Base-by-base conservation (phyloP, 2,113 vertebrate species). In the Variabilichromis moorii region DNA sequence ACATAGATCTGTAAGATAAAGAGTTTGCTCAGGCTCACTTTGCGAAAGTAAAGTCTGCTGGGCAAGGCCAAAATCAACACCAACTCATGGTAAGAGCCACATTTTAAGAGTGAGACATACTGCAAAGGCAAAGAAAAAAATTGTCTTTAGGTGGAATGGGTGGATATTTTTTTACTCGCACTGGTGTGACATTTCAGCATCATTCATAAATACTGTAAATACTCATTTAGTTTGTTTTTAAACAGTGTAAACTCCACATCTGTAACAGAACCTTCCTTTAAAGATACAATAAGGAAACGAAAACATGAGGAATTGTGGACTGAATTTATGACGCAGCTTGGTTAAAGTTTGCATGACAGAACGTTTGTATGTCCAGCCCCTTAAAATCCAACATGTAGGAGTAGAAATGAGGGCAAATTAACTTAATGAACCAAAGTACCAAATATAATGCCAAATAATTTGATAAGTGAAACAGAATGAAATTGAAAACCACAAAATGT, bases 21-120 rank as follows among this genome's bases (percentile, higher is more conserved):
- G 35, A 55, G 45, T 78, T 78, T 50, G 28, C 53, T 85, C n/a
- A 83, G 78, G 47, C 13, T 86, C 13, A 80, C 6, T 76, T 85
- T 17, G 59, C 14, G 1, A 24, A 50, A 79, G 35, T 10, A n/a
- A 86, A 63, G 8, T 24, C 4, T 24, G 26, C n/a, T 63, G 2
- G 21, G 55, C 1, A 33, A 78, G 3, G 19, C 47, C 54, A 86
- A 86, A 55, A 59, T 47, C 42, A 82, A 76, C 80, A 80, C 7
- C 57, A 37, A 10, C 33, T 73, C 9, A 53, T 57, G 26, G 42
- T 24, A 55, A 83, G 26, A 59, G 16, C 42, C 16, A 19, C 24
- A 79, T 66, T 61, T 84, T 1, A 55, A 9, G 19, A 83, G 8
- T 10, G 9, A 28, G 53, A 53, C 24, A 33, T 42, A 14, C 55